Base-by-base conservation (phyloP, 1,140 invertebrate genomes). In the Ptiloglossa arizonensis region DNA sequence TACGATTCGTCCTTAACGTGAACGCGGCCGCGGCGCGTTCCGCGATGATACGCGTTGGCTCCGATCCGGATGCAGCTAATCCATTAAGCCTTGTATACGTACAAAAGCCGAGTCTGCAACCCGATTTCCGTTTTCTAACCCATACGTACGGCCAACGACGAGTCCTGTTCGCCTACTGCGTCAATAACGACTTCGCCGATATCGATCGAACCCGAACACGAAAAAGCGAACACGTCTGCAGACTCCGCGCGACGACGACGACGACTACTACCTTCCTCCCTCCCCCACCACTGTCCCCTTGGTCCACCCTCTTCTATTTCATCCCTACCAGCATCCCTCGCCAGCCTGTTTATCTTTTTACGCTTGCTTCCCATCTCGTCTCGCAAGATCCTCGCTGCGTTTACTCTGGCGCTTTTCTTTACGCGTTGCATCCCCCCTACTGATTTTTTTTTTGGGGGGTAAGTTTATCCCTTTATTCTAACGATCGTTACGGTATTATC, bases 61-160 rank as follows among this genome's bases (percentile, higher is more conserved):
- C 41, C 69, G 46, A 54, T 70, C 29, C 67, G 81, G 72, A 69
- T 84, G 78, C 80, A 84, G 69, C 83, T 85, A 85, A 85, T 84
- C 83, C 83, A 85, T 85, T 85, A 85, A 83, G 81, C 71, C 41
- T 48, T 62, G 80, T 73, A 66, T 48, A 74, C 68, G 73, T 60
- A 71, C 66, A 66, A 81, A 80, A 79, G 70, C 78, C 70, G 74
- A 73, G 68, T 66, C 54, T 17, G 59, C 60, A 84, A 54, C 29
- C 29, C 52, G 59, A 80, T 80, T 83, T 80, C 74, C 69, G 57
- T 52, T 62, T 71, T 62, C 35, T 50, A 60, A 46, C 19, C n/a
- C 32, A 11, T 38, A 29, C 50, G 15, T 35, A 24, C 29, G 27
- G 27, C 27, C 1, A 24, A 41, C 22, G n/a, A 13, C 3, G 46